These are phyloP conservation scores for Philonicus albiceps DNA, from an alignment of 2,888 invertebrate species.

Conservation along the genomic window DNA sequence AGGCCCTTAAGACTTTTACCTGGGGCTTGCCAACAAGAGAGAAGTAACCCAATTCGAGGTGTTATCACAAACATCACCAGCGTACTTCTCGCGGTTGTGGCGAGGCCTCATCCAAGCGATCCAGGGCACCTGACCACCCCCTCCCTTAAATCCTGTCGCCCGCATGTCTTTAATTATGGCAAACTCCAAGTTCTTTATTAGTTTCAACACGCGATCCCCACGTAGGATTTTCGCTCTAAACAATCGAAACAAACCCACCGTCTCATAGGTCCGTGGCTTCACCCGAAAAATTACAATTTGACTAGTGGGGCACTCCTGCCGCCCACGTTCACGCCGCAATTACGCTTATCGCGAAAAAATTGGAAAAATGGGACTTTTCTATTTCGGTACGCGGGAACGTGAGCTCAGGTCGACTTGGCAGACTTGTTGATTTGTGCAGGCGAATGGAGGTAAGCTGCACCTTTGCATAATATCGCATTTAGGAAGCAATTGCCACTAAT, in stretches of 20 bases:
- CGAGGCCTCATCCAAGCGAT: background rate
- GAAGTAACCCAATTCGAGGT: conserved; percentile 21
- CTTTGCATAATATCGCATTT: background rate
- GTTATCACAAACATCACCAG: conserved; percentile 19
- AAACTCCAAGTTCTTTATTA: conserved; percentile 44
- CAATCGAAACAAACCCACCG: background rate
- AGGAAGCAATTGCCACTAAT: background rate
- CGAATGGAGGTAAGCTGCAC: background rate
- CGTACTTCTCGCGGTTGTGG: background rate
- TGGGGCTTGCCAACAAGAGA: background rate
- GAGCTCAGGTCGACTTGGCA: background rate
- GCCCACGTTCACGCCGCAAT: background rate
- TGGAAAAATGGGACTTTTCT: background rate
- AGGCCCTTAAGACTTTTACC: background rate
- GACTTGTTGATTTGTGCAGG: background rate
- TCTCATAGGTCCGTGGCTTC: background rate
- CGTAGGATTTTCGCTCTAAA: background rate
- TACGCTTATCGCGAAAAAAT: background rate
- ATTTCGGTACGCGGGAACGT: background rate
- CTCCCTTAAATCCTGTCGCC: conserved; percentile 10
- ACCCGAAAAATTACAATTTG: background rate
- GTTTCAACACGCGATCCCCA: conserved; percentile 42
- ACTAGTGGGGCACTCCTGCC: background rate
- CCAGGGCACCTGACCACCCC: background rate
- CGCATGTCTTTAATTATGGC: conserved; percentile 45